Evolutionary conservation across 30 jellyfish, hydroid and myxozoan genomes (phyloP), one percentile per base, ranked within the genome.

Genomic region (Aurelia aurita complex sp. Pacific): DNA sequence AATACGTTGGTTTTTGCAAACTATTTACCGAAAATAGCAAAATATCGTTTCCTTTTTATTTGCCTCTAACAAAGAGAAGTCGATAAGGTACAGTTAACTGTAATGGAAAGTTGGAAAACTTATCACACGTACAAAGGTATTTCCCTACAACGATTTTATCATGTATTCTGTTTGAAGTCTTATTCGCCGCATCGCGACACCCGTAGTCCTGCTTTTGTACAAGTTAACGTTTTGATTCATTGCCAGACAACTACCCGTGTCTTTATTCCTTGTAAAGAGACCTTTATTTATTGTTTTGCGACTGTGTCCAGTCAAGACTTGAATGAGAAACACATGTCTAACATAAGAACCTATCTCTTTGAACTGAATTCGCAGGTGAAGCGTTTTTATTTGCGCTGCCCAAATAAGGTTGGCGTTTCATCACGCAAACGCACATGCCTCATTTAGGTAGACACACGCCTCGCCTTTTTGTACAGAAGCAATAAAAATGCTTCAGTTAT

Each of bases 131-230:
- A 23, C 70, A 61, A 61, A 23, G 32, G 70, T 61, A n/a, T 17
- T 61, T 61, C 36, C 57, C 36, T 17, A 61, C 70, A 61, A 13
- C 32, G 70, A 73, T 15, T 52, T n/a, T 43, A 73, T 73, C 34
- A 36, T 11, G 6, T 19, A 73, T 73, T 73, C 83, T 52, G 83
- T 73, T 73, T 73, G 83, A 73, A 13, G 71, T 3, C 23, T 42
- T 73, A 14, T 32, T 73, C 70, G 71, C 83, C 83, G 83, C 83
- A 73, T n/a, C 15, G 59, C 23, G 42, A 73, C 71, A 43, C 70
- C 70, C 32, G 70, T 61, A 15, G 36, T 23, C 36, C 36, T 17
- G 36, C 70, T n/a, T 23, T 61, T 17, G 70, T 5, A 23, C 36
- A 17, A 5, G 32, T 61, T 23, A 5, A 6, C 36, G 70, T 61